Conservation (phyloP, 2,888 invertebrate genomes). For the Ormyrus rosae region DNA sequence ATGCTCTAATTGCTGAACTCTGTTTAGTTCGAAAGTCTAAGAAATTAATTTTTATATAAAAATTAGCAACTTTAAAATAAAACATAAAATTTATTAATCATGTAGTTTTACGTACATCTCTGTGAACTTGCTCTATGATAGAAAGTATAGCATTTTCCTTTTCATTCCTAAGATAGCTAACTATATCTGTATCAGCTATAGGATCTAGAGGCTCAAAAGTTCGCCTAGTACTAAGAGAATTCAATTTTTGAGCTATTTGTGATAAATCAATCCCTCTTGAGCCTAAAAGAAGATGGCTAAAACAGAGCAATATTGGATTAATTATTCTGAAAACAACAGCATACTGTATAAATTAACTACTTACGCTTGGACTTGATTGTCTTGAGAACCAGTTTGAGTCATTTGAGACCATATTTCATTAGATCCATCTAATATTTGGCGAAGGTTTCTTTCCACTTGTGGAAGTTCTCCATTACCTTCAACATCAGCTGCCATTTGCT, state of each 20-base stretch:
- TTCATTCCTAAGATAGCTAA: slow-evolving; percentile 93
- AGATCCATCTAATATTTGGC: slow-evolving; percentile 94
- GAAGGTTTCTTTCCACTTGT: slow-evolving; percentile 91
- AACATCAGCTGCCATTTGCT: slow-evolving; percentile 92
- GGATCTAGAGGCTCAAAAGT: slow-evolving; percentile 95
- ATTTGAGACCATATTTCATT: slow-evolving; percentile 92
- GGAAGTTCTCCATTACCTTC: slow-evolving; percentile 90
- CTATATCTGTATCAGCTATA: slow-evolving; percentile 92
- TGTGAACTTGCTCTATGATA: slow-evolving; percentile 92
- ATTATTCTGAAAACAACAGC: slow-evolving; percentile 32
- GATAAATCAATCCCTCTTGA: slow-evolving; percentile 95
- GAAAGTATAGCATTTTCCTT: slow-evolving; percentile 94
- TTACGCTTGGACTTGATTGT: slow-evolving; percentile 90
- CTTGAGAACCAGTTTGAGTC: slow-evolving; percentile 89
- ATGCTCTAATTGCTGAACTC: slow-evolving; percentile 83
- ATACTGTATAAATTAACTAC: slow-evolving; percentile 64
- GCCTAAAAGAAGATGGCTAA: slow-evolving; percentile 91
- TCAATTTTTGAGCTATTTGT: slow-evolving; percentile 93
- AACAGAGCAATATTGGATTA: slow-evolving; percentile 37
- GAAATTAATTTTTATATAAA: slow-evolving; percentile 55
- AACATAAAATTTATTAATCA: slow-evolving; percentile 3
- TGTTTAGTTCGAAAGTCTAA: slow-evolving; percentile 80
- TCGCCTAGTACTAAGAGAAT: slow-evolving; percentile 89
- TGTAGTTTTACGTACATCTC: slow-evolving; percentile 80
- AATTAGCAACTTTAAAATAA: background rate